Evolutionary conservation across 2,888 invertebrate genomes (phyloP), one percentile per base, ranked within the genome.

Genomic region (Schrankia costaestrigalis): DNA sequence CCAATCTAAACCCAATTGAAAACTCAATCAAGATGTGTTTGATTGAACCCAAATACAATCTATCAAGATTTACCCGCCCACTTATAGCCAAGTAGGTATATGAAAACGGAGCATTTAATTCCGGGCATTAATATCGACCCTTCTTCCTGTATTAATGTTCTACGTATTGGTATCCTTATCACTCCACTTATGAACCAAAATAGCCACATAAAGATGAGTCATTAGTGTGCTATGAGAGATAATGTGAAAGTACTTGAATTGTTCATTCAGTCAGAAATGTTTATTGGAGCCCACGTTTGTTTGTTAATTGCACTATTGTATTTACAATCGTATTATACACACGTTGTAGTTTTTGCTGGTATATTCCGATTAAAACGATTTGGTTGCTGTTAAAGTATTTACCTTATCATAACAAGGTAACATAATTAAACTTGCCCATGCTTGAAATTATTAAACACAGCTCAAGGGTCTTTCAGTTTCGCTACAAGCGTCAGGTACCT

Each of bases 151-250:
- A 50, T 60, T 74, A 71, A 74, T 67, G 70, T 71, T 69, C 52
- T 48, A 61, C 69, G 64, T 66, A 75, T 68, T 61, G 63, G 63
- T 61, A 56, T 66, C 62, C 57, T 74, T 82, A 81, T 80, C 79
- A 63, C 41, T 42, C 58, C 81, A 78, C 83, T 83, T 70, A 68
- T 66, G 67, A 56, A 63, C 71, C 52, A 50, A 77, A 81, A 83
- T 81, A 81, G 63, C 71, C 30, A 39, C 66, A 54, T 71, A 61
- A 57, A 73, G 70, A 72, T 55, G 70, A 71, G 63, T 71, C 66
- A 69, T 76, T 75, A 64, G 44, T 37, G 38, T 39, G 38, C 45
- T 51, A 43, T 34, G 33, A 32, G 21, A 58, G 59, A 59, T 68
- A 56, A 53, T 50, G 48, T 47, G 41, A 52, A 53, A 54, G 56